A percentile compares a stretch with the other conserved stretches of the same genome.
phyloP scores from a whole-genome alignment of 2,888 invertebrate species.

The Frankliniella intonsa region DNA sequence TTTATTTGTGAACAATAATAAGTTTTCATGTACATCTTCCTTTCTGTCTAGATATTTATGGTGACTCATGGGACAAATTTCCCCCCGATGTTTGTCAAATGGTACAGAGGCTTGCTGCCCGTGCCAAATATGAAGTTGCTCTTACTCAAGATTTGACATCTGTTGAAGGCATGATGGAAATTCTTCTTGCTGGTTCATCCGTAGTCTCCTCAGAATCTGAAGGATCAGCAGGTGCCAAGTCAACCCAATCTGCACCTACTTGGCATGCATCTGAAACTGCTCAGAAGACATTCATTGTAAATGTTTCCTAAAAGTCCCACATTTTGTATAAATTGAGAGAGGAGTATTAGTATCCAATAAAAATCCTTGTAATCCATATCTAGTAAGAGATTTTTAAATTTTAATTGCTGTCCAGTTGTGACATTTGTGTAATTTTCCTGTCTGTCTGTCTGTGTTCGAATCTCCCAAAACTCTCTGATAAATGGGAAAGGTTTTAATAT shows the following conservation, averaged over 20 bases:
- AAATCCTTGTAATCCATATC: too few species aligned
- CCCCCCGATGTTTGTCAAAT: constrained; percentile 58
- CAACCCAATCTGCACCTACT: constrained; percentile 47
- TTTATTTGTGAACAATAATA: constrained; percentile 8
- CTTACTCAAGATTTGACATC: constrained; percentile 60
- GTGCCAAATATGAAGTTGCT: constrained; percentile 63
- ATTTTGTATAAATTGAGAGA: not conserved
- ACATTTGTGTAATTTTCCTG: too few species aligned
- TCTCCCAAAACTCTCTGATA: too few species aligned
- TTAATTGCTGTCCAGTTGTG: too few species aligned
- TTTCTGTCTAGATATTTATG: constrained; percentile 57
- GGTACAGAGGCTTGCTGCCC: constrained; percentile 57
- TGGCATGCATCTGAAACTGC: constrained; percentile 48
- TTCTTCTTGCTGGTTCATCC: constrained; percentile 59
- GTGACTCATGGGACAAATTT: constrained; percentile 58
- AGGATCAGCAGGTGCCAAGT: constrained; percentile 40
- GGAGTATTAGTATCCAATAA: too few species aligned
- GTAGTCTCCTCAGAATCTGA: constrained; percentile 36
- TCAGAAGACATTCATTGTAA: constrained; percentile 55
- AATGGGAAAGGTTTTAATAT: too few species aligned
- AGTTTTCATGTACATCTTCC: not conserved
- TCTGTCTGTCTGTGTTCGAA: too few species aligned
- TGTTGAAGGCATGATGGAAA: constrained; percentile 65
- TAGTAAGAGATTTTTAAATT: too few species aligned
- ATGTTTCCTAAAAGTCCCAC: constrained; percentile 44